A percentile compares a stretch with the other conserved stretches of the same genome.
These are phyloP conservation scores for Colletes gigas DNA, from an alignment of 1,140 invertebrate species.

Conservation along the genomic window DNA sequence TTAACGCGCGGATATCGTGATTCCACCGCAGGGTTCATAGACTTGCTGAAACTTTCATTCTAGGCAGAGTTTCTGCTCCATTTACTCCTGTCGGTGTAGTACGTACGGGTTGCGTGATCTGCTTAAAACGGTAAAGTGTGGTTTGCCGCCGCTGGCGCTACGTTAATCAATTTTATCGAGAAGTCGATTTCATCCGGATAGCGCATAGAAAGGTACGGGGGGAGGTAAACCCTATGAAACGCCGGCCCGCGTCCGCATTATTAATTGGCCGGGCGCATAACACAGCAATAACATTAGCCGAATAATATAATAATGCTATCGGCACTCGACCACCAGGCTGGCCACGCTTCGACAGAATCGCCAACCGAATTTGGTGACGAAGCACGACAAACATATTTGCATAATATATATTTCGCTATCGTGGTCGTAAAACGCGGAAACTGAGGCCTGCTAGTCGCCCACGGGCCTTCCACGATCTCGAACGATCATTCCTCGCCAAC, in stretches of 20 bases:
- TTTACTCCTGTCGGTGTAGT: constrained; percentile 25
- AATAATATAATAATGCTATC: constrained; percentile 72
- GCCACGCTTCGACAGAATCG: constrained; percentile 29
- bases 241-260: constrained; percentile 52
- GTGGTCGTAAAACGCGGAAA: constrained; percentile 28
- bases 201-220: constrained; percentile 27
- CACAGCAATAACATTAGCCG: constrained; percentile 72
- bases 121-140: constrained; percentile 43
- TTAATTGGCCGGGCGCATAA: constrained; percentile 65
- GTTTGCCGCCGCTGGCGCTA: constrained; percentile 31
- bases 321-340: constrained; percentile 53
- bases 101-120: constrained; percentile 25
- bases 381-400: constrained; percentile 61
- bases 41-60: constrained; percentile 19
- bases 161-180: constrained; percentile 72
- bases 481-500: too few species aligned
- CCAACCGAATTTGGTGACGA: constrained; percentile 48
- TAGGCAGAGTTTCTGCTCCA: constrained; percentile 31
- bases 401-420: constrained; percentile 54
- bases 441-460: too few species aligned
- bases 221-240: constrained; percentile 48
- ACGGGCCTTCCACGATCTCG: too few species aligned
- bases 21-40: not conserved
- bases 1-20: constrained; percentile 31
- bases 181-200: constrained; percentile 53